Evolutionary conservation across 2,797 vertebrate genomes (phyloP), one percentile per base, ranked within the genome.

Genomic region (Chiloscyllium punctatum): DNA sequence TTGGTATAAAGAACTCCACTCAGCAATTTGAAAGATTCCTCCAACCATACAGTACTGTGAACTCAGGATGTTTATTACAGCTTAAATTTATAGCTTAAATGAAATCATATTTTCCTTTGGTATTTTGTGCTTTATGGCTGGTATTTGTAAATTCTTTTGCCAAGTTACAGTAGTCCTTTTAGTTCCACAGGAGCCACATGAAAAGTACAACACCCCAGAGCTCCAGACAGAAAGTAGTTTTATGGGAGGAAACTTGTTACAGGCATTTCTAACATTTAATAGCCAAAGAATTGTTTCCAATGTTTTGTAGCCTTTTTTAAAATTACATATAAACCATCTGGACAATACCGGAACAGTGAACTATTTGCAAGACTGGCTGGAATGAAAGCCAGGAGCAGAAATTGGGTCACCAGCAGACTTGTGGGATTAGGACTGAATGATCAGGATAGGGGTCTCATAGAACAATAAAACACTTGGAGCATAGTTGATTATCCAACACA

Each of bases 261-360:
- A 92, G 68, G 33, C 62, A 92, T 92, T 92, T 69, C 90, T 92
- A 68, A 27, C 66, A 92, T 68, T 91, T 37, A 91, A 3, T 91
- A 33, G n/a, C 88, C 33, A 90, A 66, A 68, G 18, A n/a, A 21
- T 92, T 92, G 66, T 92, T 37, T 37, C 21, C 90, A 92, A 18
- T 37, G 69, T 92, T 37, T 66, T 69, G n/a, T 92, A 92, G 68
- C 90, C 69, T 90, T 90, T 84, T 4, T 62, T 62, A n/a, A 16
- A 57, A 21, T 57, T 37, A 57, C 25, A 25, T 37, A 92, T 37
- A 62, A 62, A 62, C 9, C 57, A 62, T 62, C 62, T 62, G 57
- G 57, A 9, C 11, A 62, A 69, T 18, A 69, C 16, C 15, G 3
- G 15, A 69, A 23, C 16, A 18, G 68, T 18, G 68, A 69, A 69